phyloP scores from a whole-genome alignment of 2,888 invertebrate species.

The Norana najaformis region DNA sequence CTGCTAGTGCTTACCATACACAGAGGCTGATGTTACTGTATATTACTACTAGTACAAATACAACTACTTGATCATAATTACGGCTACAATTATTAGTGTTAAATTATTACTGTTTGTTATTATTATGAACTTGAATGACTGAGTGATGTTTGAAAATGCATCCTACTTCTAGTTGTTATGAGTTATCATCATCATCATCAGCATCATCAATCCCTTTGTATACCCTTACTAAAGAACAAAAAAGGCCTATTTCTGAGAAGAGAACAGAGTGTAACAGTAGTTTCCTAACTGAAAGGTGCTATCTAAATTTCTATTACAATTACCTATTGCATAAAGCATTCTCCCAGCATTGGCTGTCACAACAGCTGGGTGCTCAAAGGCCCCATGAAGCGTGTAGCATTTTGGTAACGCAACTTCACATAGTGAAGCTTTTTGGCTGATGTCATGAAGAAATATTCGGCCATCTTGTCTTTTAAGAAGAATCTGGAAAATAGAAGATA shows the following conservation, averaged over 20 bases:
- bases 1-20: no score
- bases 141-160: no score
- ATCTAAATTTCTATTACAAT: not conserved
- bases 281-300: not conserved
- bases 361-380: not conserved
- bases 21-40: no score
- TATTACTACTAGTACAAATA: no score
- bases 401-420: constrained; percentile 17
- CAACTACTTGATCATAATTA: no score
- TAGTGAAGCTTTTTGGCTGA: not conserved
- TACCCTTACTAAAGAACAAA: not conserved
- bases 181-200: no score
- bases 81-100: no score
- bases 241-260: not conserved
- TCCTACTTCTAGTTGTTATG: no score
- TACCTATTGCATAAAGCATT: constrained; percentile 7
- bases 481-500: not conserved
- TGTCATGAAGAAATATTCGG: constrained; percentile 21
- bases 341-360: constrained; percentile 13
- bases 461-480: constrained; percentile 20
- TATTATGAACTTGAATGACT: no score
- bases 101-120: no score
- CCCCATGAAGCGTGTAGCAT: not conserved
- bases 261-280: not conserved
- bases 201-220: not conserved